These are phyloP conservation scores for human DNA, from an alignment of 2,113 vertebrate species.

Conservation along the genomic window GRCh38 chr7:151585001-151585500, in stretches of 20 bases:
- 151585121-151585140: neutral
- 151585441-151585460: neutral
- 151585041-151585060: neutral
- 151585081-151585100: neutral
- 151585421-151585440: neutral
- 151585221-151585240: neutral
- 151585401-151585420: no score
- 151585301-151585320: accelerated
- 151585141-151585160: neutral
- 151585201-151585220: neutral
- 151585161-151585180: neutral
- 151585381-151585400: neutral
- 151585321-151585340: accelerated
- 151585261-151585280: neutral
- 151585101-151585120: neutral
- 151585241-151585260: neutral
- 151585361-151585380: neutral
- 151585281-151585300: neutral
- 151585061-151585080: neutral
- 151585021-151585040: accelerated
- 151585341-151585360: neutral
- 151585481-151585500: neutral
- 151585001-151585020: no score
- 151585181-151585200: neutral
- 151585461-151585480: neutral